Evolutionary conservation across 2,797 vertebrate species (phyloP).

Genomic region (Acrossocheilus fasciatus): DNA sequence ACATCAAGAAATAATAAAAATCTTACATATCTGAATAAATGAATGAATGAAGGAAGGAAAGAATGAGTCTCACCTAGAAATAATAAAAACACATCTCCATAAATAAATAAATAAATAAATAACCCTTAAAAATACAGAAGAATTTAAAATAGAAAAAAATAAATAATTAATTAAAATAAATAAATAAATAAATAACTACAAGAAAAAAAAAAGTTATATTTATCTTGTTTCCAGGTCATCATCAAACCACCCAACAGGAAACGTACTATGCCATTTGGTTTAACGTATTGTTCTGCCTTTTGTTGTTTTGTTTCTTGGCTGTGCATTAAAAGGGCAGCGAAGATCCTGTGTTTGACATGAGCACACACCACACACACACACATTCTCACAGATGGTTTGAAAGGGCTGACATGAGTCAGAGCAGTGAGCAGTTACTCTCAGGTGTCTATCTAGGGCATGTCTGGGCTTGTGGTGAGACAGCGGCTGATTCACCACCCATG

Average conservation of each 20-base stretch:
- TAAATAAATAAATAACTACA: no score
- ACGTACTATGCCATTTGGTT: neutral
- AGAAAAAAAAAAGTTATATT: neutral
- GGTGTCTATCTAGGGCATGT: conserved; percentile 74
- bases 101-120: neutral
- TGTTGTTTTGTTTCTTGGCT: conserved; percentile 51
- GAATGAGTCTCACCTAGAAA: neutral
- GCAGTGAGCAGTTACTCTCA: conserved; percentile 64
- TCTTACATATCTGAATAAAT: no score
- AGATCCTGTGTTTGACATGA: conserved; percentile 43
- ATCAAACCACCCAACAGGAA: neutral
- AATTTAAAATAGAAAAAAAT: neutral
- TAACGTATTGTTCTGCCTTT: conserved; percentile 29
- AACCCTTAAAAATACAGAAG: neutral
- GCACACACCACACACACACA: conserved; percentile 33
- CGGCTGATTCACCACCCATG: conserved; percentile 61
- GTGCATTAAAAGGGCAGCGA: conserved; percentile 49
- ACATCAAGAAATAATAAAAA: neutral
- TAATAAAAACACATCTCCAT: neutral
- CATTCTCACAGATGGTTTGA: conserved; percentile 48
- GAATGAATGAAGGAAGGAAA: neutral
- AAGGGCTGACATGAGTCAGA: conserved; percentile 70
- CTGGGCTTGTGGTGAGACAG: conserved; percentile 69
- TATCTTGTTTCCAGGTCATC: conserved; percentile 11
- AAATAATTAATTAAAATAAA: neutral